These are phyloP conservation scores for Calliopum simillimum DNA, from an alignment of 2,888 invertebrate species.

Conservation along the genomic window DNA sequence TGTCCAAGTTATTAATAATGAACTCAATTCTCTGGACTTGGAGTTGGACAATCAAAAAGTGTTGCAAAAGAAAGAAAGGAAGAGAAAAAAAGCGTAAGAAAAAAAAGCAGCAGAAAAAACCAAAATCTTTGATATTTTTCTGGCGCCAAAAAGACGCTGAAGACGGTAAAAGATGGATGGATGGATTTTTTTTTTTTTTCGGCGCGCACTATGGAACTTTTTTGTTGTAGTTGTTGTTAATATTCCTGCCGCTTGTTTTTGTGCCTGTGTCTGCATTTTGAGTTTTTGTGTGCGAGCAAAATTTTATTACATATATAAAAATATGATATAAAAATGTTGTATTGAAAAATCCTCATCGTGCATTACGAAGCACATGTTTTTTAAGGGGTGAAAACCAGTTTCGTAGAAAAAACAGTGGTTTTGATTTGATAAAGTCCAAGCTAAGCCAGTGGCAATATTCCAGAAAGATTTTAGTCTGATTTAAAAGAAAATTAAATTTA, in stretches of 20 bases:
- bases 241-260: conserved; percentile 14
- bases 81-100: neutral
- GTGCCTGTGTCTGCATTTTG: neutral
- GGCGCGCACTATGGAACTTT: neutral
- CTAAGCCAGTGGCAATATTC: no score
- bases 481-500: no score
- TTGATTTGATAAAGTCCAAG: no score
- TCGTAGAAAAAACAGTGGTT: no score
- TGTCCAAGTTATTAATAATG: conserved; percentile 35
- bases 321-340: no score
- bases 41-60: conserved; percentile 24
- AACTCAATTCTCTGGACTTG: conserved; percentile 22
- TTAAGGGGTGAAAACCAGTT: no score
- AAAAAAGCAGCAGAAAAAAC: neutral
- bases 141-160: conserved; percentile 63
- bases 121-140: conserved; percentile 48
- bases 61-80: neutral
- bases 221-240: conserved; percentile 15
- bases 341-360: no score
- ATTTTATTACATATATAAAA: no score
- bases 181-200: no score
- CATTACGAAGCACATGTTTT: no score
- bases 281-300: neutral
- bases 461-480: no score
- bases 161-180: neutral